Evolutionary conservation across 1,140 invertebrate species (phyloP).

Genomic region (Drosophila punjabiensis): DNA sequence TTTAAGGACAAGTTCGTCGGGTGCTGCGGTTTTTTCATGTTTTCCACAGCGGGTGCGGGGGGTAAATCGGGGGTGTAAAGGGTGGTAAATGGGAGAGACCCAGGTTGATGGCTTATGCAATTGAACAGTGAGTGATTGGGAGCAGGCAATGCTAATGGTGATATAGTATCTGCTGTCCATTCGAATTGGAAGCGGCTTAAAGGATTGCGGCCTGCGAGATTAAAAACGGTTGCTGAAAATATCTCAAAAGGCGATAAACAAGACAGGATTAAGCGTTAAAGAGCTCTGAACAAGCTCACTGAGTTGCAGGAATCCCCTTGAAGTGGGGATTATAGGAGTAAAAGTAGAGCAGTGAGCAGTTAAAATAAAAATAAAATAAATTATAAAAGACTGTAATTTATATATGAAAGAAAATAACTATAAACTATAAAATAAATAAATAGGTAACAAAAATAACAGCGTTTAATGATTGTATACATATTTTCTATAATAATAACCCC

Average conservation of each 20-base stretch:
- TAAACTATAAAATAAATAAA: background rate
- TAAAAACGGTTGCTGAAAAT: conserved; percentile 39
- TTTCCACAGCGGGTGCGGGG: background rate
- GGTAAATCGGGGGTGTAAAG: background rate
- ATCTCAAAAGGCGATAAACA: conserved; percentile 27
- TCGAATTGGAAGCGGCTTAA: conserved; percentile 48
- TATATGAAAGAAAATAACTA: background rate
- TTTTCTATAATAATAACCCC: background rate
- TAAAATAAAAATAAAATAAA: background rate
- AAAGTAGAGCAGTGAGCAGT: background rate
- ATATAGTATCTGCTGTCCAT: conserved; percentile 43
- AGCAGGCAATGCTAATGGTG: conserved; percentile 48
- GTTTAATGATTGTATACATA: background rate
- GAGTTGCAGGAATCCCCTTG: conserved; percentile 10
- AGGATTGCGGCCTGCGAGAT: conserved; percentile 33
- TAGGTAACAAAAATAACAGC: too few species aligned
- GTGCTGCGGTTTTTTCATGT: conserved; percentile 36
- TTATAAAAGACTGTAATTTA: background rate
- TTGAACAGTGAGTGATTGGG: conserved; percentile 74
- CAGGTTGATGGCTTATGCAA: conserved; percentile 67
- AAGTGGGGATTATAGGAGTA: background rate
- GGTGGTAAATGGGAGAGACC: conserved; percentile 13
- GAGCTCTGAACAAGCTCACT: conserved; percentile 8
- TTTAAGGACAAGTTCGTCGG: conserved; percentile 82
- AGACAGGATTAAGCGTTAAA: conserved; percentile 37